phyloP scores from a whole-genome alignment of 2,797 vertebrate species.

The Dromococcyx pavoninus region DNA sequence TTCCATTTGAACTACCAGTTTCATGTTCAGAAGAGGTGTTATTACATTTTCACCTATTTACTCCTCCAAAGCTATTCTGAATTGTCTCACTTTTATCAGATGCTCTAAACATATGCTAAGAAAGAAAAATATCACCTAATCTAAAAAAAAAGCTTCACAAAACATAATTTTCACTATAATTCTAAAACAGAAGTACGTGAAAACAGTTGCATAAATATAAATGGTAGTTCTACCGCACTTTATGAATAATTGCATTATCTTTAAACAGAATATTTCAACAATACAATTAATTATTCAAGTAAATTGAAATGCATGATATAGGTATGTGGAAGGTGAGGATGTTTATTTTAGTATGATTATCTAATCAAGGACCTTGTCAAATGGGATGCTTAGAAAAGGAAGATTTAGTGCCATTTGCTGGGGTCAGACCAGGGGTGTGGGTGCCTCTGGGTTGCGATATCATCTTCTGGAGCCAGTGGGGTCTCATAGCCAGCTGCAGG shows the following conservation, averaged over 20 bases:
- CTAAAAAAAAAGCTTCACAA: background rate
- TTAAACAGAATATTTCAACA: background rate
- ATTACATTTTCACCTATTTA: background rate
- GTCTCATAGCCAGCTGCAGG: background rate
- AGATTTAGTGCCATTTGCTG: background rate
- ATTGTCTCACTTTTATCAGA: background rate
- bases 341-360: background rate
- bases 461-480: background rate
- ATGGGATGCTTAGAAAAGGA: background rate
- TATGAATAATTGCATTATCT: background rate
- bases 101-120: background rate
- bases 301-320: background rate
- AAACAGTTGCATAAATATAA: background rate
- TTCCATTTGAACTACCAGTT: background rate
- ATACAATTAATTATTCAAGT: background rate
- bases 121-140: background rate
- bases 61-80: background rate
- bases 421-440: fast-evolving
- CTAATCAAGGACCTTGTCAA: background rate
- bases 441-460: background rate
- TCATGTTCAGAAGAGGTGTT: background rate
- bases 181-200: background rate
- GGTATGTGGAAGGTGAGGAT: no score
- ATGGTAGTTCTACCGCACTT: background rate
- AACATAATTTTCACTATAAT: background rate